Base-by-base conservation (phyloP, 2,797 vertebrate species). In the Decapterus maruadsi region DNA sequence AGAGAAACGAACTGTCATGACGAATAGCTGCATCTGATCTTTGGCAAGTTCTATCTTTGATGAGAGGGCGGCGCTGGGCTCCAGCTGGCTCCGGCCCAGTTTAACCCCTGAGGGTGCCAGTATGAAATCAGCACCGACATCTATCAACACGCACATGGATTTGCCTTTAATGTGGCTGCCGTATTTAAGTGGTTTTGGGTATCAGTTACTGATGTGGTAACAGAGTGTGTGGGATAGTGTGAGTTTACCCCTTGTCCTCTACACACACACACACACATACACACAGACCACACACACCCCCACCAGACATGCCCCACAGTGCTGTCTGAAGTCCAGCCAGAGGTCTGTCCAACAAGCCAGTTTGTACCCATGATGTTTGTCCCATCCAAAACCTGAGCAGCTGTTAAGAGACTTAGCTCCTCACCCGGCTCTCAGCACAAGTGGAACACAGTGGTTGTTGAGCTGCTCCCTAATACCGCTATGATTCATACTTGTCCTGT, bases 401-500 rank as follows among this genome's bases (percentile, higher is more conserved):
- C 91, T 94, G 93, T 89, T 92, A 72, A 69, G 88, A 90, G 87
- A 90, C 69, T 85, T 79, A 82, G 74, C 80, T 88, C 82, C 70
- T 85, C 83, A 48, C 66, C 56, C 64, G n/a, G 86, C 85, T 82
- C 88, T 89, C 50, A 42, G 78, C 77, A 87, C 62, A 91, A 91
- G 88, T 86, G 85, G 78, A 90, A 85, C 90, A 89, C 51, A 77
- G 83, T 81, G 82, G 67, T 73, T 84, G 84, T 83, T 83, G 82
- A 87, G 86, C 80, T 85, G 65, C 81, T 91, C 84, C 77, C 83
- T 88, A 89, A 89, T 87, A 89, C 85, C 83, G 83, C 70, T 43
- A 83, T 94, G 90, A 93, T 89, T 93, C 90, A 92, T 87, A 59
- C 83, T 75, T 85, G 78, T 86, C 90, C 83, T 76, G 66, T 78